These are phyloP conservation scores for Pygoscelis antarcticus DNA, from an alignment of 2,113 vertebrate genomes.

Conservation along the genomic window DNA sequence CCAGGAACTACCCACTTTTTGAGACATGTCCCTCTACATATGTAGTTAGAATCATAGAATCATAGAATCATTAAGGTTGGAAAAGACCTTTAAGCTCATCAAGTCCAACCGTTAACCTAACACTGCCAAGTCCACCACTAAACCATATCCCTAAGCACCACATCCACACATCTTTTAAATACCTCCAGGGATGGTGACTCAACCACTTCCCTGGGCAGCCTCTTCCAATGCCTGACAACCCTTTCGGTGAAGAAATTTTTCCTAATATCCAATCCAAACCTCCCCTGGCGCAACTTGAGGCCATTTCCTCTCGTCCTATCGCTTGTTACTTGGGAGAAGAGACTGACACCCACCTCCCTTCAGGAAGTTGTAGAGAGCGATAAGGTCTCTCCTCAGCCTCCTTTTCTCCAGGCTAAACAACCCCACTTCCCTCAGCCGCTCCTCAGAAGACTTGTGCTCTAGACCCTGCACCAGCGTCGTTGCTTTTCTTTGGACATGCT, in stretches of 20 bases:
- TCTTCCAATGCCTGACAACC: neutral
- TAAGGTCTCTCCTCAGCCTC: neutral
- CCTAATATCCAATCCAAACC: neutral
- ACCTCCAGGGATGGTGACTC: neutral
- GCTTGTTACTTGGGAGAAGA: neutral
- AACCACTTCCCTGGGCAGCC: neutral
- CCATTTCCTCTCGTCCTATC: neutral
- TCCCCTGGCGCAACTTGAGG: too few relatives aligned
- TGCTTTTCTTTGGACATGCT: too few relatives aligned
- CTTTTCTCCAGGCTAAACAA: neutral
- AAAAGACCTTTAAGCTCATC: neutral
- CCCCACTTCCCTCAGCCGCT: neutral
- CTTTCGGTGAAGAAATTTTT: neutral
- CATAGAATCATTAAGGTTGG: neutral
- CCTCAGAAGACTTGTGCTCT: too few relatives aligned
- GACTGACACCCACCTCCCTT: neutral
- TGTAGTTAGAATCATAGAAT: neutral
- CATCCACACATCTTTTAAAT: neutral
- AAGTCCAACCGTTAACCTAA: neutral
- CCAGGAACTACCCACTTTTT: neutral
- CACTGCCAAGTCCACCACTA: neutral
- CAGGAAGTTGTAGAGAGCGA: neutral
- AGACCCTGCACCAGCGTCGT: too few relatives aligned
- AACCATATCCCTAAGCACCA: neutral
- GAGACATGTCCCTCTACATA: neutral